Base-by-base conservation (phyloP, 2,888 invertebrate genomes). In the Brachyptera putata region DNA sequence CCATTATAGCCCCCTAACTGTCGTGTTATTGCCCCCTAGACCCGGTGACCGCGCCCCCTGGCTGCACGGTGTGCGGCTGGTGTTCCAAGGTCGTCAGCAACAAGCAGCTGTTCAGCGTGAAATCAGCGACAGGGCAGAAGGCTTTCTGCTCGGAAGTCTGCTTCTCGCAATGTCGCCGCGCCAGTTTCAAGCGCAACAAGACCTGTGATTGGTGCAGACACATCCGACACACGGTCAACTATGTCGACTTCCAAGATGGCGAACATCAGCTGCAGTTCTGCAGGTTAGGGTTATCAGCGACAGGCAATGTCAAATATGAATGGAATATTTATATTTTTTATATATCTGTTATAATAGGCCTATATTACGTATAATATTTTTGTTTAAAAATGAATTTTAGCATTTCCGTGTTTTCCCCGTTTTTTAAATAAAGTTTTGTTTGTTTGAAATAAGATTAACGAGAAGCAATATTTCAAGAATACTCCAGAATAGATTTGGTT, bases 191-290 rank as follows among this genome's bases (percentile, higher is more conserved):
- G 76, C 85, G 89, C 66, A 91, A 91, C 65, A 91, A 91, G 76
- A 90, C 92, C 2, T 95, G 95, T 73, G 94, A 95, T 74, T 95
- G 94, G 94, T 95, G 94, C 75, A 83, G 91, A 62, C 93, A 94
- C 70, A 87, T 94, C 3, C 79, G 93, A 25, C 92, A 92, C 70
- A 92, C 93, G 0, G 90, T 94, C 55, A 92, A 90, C 66, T 94
- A 92, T 72, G 92, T 94, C 16, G 94, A 94, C 75, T 91, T 93
- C 69, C 84, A 92, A 81, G 94, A 94, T 70, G 93, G 93, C 46
- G 91, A 92, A 66, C 88, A 90, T 21, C 93, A 93, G 70, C 79
- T 95, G 48, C 94, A 95, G 75, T 95, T 95, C 69, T 80, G 80
- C 70, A 73, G 74, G 74, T 74, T 5, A n/a, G n/a, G n/a, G n/a